Evolutionary conservation across 2,888 invertebrate species (phyloP).

Genomic region (Pteria penguin): DNA sequence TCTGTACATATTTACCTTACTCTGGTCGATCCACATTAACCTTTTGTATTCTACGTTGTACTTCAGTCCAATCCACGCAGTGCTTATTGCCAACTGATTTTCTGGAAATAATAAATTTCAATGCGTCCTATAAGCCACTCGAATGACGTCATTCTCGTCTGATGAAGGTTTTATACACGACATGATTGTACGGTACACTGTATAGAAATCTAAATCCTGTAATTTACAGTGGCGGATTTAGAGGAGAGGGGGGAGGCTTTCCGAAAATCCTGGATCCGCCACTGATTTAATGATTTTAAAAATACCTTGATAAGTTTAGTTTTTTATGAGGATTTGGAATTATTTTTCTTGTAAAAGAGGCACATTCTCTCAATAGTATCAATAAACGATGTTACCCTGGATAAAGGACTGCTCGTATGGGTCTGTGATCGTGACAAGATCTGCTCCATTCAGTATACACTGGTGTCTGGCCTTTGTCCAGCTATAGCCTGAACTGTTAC

Average conservation of each 20-base stretch:
- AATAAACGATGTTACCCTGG: conserved; percentile 39
- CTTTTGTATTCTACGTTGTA: conserved; percentile 27
- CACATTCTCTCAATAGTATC: background rate
- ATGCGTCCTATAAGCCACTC: background rate
- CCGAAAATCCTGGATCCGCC: too few relatives aligned
- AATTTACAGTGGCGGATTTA: too few relatives aligned
- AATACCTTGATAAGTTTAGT: too few relatives aligned
- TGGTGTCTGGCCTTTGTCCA: conserved; percentile 53
- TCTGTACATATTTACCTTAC: conserved; percentile 18
- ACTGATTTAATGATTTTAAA: too few relatives aligned
- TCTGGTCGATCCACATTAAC: conserved; percentile 50
- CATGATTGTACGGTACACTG: too few relatives aligned
- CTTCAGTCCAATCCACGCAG: conserved; percentile 62
- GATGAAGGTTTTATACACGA: too few relatives aligned
- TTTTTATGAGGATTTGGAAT: too few relatives aligned
- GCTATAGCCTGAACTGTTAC: conserved; percentile 50
- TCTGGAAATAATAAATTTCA: conserved; percentile 40
- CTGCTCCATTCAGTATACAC: conserved; percentile 43
- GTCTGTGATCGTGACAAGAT: conserved; percentile 56
- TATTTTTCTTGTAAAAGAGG: too few relatives aligned
- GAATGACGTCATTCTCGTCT: too few relatives aligned
- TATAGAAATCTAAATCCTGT: too few relatives aligned
- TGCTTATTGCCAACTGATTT: conserved; percentile 45
- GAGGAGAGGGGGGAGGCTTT: too few relatives aligned
- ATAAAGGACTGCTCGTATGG: conserved; percentile 59